Evolutionary conservation across 23 tunicate species (phyloP).

Genomic region (Ciona savignyi): DNA sequence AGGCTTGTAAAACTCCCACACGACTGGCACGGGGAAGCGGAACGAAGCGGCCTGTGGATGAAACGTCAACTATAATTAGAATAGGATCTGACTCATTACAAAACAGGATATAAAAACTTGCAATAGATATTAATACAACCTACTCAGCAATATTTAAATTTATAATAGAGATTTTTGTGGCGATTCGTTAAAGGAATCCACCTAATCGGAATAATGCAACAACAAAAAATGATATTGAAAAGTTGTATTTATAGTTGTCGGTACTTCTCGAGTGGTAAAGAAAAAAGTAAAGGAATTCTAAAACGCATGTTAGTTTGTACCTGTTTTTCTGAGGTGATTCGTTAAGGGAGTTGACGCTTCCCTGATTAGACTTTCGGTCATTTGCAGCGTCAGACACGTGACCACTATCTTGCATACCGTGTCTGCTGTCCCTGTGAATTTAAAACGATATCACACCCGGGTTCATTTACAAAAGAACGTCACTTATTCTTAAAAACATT

Average conservation of each 20-base stretch:
- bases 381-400: constrained; percentile 46
- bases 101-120: background rate
- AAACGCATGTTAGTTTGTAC: too few species aligned
- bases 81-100: background rate
- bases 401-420: constrained; percentile 62
- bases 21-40: constrained; percentile 77
- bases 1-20: constrained; percentile 84
- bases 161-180: background rate
- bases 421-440: constrained; percentile 1
- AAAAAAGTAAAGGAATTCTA: too few species aligned
- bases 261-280: too few species aligned
- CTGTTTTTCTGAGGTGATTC: constrained; percentile 66
- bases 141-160: too few species aligned
- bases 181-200: background rate
- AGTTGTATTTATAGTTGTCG: too few species aligned
- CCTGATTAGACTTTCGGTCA: constrained; percentile 41
- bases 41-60: constrained; percentile 15
- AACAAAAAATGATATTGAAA: too few species aligned
- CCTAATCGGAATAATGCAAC: background rate
- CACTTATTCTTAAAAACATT: background rate
- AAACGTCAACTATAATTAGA: too few species aligned
- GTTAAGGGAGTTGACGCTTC: constrained; percentile 62
- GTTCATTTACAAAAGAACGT: too few species aligned
- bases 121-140: background rate
- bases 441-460: too few species aligned